phyloP scores from a whole-genome alignment of 2,113 vertebrate genomes.

The Lycaon pictus region DNA sequence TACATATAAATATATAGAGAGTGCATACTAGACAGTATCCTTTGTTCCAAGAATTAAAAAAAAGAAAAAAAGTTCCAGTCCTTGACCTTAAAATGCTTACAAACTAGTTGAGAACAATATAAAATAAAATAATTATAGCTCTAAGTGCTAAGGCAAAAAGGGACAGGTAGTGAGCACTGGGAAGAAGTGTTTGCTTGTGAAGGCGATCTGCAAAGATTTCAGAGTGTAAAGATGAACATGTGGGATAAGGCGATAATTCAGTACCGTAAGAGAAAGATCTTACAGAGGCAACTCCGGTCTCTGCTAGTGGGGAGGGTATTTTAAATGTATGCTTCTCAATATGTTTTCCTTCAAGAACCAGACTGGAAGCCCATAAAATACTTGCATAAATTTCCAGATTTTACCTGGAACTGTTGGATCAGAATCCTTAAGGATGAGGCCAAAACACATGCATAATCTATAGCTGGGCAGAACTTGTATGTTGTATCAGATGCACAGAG shows the following conservation, averaged over 20 bases:
- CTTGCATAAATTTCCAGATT: not conserved
- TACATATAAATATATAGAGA: not conserved
- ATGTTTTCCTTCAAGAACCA: not conserved
- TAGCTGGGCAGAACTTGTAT: accelerated
- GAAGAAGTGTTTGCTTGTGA: not conserved
- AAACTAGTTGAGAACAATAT: not conserved
- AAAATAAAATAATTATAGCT: not conserved
- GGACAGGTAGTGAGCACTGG: accelerated
- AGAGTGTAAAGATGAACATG: not conserved
- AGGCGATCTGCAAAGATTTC: not conserved
- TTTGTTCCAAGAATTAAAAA: not conserved
- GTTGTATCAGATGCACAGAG: accelerated
- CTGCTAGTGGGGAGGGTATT: not conserved
- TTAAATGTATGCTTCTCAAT: not conserved
- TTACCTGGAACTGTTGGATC: not conserved
- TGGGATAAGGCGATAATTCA: not conserved
- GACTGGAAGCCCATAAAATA: not conserved
- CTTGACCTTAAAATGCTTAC: not conserved
- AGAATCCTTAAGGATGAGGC: not conserved
- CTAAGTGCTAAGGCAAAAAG: not conserved
- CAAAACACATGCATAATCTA: not conserved
- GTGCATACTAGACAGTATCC: not conserved
- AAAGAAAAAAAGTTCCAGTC: not conserved
- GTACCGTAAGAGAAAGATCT: not conserved
- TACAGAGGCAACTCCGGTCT: not conserved